A percentile compares a stretch with the other conserved stretches of the same genome.
Evolutionary conservation across 2,888 invertebrate genomes (phyloP).

Genomic region (Drosophila barbarae): DNA sequence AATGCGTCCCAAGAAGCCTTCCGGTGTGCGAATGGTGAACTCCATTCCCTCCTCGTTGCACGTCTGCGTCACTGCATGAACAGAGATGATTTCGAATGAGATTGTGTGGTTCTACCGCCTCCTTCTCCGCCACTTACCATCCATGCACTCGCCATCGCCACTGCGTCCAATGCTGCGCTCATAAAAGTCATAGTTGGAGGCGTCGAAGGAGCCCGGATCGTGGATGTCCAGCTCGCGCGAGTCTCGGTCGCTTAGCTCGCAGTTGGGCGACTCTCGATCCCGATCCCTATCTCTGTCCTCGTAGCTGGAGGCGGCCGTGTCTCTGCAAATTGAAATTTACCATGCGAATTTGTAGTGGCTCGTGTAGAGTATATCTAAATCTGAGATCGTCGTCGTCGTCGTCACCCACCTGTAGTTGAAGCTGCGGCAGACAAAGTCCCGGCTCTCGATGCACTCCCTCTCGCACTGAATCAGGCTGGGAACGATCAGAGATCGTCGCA

Average conservation of each 20-base stretch:
- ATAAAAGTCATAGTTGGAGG: slow-evolving; percentile 91
- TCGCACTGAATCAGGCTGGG: slow-evolving; percentile 90
- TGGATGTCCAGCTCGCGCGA: slow-evolving; percentile 90
- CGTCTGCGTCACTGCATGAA: slow-evolving; percentile 87
- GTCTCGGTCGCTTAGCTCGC: slow-evolving; percentile 93
- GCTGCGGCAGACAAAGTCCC: slow-evolving; percentile 91
- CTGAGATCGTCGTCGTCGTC: neutral
- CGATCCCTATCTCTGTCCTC: slow-evolving; percentile 82
- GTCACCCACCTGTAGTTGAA: slow-evolving; percentile 89
- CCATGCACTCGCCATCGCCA: slow-evolving; percentile 88
- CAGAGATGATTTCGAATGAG: slow-evolving; percentile 26
- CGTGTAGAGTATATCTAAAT: slow-evolving; percentile 13
- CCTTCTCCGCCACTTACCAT: slow-evolving; percentile 82
- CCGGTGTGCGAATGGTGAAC: slow-evolving; percentile 91
- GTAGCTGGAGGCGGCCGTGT: slow-evolving; percentile 82
- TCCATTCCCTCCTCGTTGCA: slow-evolving; percentile 97
- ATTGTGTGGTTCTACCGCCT: slow-evolving; percentile 1
- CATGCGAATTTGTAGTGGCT: slow-evolving; percentile 36
- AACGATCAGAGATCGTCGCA: slow-evolving; percentile 86
- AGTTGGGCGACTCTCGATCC: slow-evolving; percentile 84
- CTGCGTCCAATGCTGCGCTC: slow-evolving; percentile 88
- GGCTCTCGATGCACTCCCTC: slow-evolving; percentile 89
- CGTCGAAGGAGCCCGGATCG: slow-evolving; percentile 92
- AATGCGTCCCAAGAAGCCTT: slow-evolving; percentile 93
- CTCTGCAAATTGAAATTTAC: slow-evolving; percentile 78